Evolutionary conservation across 53 echinoderm and acorn worm species (phyloP), one percentile per base, ranked within the genome.

Genomic region (Echinometra lucunter): DNA sequence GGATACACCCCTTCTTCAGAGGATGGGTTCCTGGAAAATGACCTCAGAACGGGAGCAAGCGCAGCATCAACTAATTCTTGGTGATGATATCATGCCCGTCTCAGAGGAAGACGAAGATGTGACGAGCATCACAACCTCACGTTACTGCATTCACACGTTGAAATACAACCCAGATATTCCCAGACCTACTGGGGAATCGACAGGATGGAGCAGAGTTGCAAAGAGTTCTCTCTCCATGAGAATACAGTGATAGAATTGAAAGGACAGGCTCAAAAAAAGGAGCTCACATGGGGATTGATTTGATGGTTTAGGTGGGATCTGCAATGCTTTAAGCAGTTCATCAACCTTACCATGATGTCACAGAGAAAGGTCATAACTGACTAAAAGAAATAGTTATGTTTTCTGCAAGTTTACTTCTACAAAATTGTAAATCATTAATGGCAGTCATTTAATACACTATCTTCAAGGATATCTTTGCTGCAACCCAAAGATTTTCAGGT

Each of bases 71-170:
- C 85, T 85, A 25, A 85, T 85, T 53, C 85, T 11, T 28, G 30
- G 45, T 85, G 49, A 85, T 85, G 85, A 85, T 85, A 85, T 85
- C 85, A 30, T 85, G 49, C 85, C 12, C 49, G 16, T 49, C 85
- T 85, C 47, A 8, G 85, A 85, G 85, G 85, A 49, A 85, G 13
- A 5, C 17, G n/a, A n/a, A 49, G 85, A 45, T 49, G 85, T 85
- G 85, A 85, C 1, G 85, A 85, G 85, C 45, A 28, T 85, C 85
- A 85, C 85, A 85, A 85, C 85, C 19, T 15, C 10, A 19, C 28
- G 49, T n/a, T 85, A 12, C 85, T 21, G n/a, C 30, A 85, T 85
- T 85, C 85, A 49, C 85, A 85, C 45, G 12, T 85, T n/a, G 85
- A 49, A 47, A 83, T 83, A 27, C 3, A 27, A n/a, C 49, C 45